Percentiles rank a stretch among this genome's conserved stretches.
Conservation (phyloP, 2,797 vertebrate genomes). For the Lophotriccus pileatus region DNA sequence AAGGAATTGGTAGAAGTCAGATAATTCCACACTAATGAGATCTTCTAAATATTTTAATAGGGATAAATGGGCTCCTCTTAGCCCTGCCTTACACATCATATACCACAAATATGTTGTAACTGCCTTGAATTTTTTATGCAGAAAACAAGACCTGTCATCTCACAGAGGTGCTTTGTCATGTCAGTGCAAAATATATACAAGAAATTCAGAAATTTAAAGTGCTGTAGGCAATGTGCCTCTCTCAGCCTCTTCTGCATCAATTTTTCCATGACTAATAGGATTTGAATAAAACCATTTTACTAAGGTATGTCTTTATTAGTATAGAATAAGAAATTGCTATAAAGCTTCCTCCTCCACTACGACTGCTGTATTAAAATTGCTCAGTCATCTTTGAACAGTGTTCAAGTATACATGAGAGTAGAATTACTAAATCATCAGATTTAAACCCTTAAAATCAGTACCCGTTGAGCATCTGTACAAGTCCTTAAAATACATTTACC, state of each 20-base stretch:
- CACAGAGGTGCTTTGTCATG: neutral
- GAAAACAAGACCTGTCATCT: neutral
- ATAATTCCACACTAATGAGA: neutral
- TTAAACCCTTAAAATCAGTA: neutral
- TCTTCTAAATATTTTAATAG: neutral
- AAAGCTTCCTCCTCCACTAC: neutral
- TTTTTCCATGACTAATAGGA: neutral
- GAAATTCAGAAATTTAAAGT: neutral
- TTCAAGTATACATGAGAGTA: neutral
- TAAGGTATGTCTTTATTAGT: neutral
- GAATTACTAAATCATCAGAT: neutral
- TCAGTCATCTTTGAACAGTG: neutral
- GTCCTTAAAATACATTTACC: neutral
- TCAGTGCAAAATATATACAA: neutral
- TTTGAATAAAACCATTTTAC: neutral
- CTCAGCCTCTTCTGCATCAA: neutral
- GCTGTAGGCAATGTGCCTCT: neutral
- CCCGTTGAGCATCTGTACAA: neutral
- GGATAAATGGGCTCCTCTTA: neutral
- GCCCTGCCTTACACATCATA: neutral
- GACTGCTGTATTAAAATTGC: neutral
- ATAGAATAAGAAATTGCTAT: neutral
- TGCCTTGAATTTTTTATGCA: neutral
- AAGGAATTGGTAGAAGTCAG: neutral
- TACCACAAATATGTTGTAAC: neutral